phyloP scores from a whole-genome alignment of 2,113 vertebrate species.

The Otis tarda region DNA sequence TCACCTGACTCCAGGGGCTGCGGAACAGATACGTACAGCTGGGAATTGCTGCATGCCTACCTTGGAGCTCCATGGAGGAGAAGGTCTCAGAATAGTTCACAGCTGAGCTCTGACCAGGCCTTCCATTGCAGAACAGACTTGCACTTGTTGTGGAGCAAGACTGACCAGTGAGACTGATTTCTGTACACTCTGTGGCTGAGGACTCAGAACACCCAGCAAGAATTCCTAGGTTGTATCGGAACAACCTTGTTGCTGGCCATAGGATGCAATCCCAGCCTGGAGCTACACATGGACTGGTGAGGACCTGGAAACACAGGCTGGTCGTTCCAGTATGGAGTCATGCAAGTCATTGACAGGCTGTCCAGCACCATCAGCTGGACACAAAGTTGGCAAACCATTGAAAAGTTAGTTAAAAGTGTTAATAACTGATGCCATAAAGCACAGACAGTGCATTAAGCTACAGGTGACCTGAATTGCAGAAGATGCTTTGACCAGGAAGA shows the following conservation, averaged over 20 bases:
- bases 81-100: neutral
- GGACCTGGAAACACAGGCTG: neutral
- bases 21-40: accelerated
- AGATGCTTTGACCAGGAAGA: neutral
- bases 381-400: neutral
- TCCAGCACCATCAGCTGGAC: neutral
- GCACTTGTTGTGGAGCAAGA: neutral
- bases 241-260: neutral
- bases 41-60: accelerated
- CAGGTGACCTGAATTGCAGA: neutral
- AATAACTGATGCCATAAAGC: neutral
- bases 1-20: neutral
- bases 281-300: neutral
- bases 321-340: neutral
- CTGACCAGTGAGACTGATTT: neutral
- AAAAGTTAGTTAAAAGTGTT: neutral
- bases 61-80: neutral
- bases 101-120: neutral
- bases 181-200: neutral
- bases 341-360: neutral
- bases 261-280: neutral
- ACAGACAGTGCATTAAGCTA: neutral
- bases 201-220: neutral
- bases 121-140: neutral
- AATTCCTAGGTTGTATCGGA: neutral